Evolutionary conservation across 2,797 vertebrate species (phyloP).

Genomic region (Hybognathus amarus): DNA sequence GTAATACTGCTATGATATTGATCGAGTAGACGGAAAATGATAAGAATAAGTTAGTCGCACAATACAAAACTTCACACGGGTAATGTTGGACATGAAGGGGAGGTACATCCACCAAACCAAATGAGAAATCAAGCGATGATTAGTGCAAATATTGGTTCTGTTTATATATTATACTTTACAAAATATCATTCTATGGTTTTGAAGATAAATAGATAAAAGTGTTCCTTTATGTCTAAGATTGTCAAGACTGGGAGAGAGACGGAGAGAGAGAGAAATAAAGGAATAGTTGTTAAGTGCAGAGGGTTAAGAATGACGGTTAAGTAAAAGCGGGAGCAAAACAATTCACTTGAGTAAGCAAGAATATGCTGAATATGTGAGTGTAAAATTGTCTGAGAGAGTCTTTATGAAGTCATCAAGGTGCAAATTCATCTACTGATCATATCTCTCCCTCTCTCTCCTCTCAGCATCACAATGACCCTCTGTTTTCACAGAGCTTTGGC

Average conservation of each 20-base stretch:
- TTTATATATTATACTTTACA: conserved; percentile 45
- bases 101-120: conserved; percentile 7
- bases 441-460: conserved; percentile 67
- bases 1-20: conserved; percentile 21
- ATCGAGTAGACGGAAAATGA: background rate
- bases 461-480: conserved; percentile 41
- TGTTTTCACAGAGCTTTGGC: conserved; percentile 53
- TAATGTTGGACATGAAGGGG: background rate
- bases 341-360: conserved; percentile 37
- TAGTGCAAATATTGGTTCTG: conserved; percentile 50
- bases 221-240: conserved; percentile 70
- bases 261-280: conserved; percentile 54
- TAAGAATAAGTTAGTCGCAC: conserved; percentile 24
- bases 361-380: conserved; percentile 54
- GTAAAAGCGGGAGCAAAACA: conserved; percentile 27
- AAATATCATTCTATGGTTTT: conserved; percentile 51
- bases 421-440: conserved; percentile 55
- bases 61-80: conserved; percentile 40
- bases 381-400: conserved; percentile 19
- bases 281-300: conserved; percentile 37
- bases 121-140: conserved; percentile 41
- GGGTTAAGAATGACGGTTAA: background rate
- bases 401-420: conserved; percentile 26
- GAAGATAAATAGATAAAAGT: conserved; percentile 49
- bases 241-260: conserved; percentile 62